Percentiles rank a stretch among this genome's conserved stretches.
Conservation (phyloP, 1,140 invertebrate genomes). For the Berghia stephanieae region DNA sequence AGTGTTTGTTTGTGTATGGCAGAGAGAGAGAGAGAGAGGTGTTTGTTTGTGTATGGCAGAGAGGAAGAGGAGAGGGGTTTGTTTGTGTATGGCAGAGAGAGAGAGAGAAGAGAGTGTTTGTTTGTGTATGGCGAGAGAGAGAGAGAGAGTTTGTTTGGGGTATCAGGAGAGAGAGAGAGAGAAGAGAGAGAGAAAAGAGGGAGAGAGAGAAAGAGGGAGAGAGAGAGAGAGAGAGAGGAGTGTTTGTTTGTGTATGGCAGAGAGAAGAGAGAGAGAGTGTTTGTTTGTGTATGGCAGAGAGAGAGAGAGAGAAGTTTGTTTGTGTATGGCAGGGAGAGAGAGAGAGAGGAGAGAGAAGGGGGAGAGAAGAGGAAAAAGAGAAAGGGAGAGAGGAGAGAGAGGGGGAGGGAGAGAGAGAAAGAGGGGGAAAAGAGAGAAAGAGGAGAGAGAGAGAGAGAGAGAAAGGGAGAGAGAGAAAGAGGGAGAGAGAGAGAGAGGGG, state of each 20-base stretch:
- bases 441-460: neutral
- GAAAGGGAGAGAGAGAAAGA: constrained; percentile 14
- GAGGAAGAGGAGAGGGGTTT: too few relatives aligned
- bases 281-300: neutral
- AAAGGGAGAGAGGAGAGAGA: constrained; percentile 8
- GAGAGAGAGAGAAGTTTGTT: neutral
- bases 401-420: neutral
- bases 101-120: too few relatives aligned
- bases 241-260: neutral
- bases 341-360: neutral
- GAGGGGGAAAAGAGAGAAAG: neutral
- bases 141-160: too few relatives aligned
- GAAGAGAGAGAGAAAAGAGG: neutral
- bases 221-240: constrained; percentile 15
- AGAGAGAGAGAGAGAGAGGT: too few relatives aligned
- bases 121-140: too few relatives aligned
- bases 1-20: too few relatives aligned
- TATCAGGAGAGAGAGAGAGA: too few relatives aligned
- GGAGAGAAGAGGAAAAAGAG: neutral
- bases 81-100: too few relatives aligned
- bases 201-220: constrained; percentile 8
- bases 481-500: constrained; percentile 22
- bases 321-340: neutral
- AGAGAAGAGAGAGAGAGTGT: neutral
- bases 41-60: too few relatives aligned